Conservation (phyloP, 2,113 vertebrate species). For the Corythornis cristatus region DNA sequence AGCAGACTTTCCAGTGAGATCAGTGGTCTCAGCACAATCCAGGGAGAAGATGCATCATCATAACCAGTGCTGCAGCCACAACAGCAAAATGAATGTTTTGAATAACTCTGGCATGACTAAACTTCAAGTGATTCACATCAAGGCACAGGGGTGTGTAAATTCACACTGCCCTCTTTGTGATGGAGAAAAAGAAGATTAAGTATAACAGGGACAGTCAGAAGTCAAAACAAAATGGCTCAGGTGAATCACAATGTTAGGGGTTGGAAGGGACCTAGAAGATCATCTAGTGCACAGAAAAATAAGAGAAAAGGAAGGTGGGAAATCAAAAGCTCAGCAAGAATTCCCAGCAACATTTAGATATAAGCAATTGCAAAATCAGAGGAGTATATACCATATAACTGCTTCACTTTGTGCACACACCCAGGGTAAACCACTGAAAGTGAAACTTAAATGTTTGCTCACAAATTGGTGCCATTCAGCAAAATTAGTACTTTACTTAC, state of each 20-base stretch:
- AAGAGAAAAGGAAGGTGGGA: not conserved
- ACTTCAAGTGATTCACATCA: not conserved
- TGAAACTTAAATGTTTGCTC: not conserved
- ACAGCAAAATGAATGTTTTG: not conserved
- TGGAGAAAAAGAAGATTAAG: not conserved
- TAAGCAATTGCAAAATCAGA: not conserved
- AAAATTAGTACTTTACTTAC: not conserved
- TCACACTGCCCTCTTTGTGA: not conserved
- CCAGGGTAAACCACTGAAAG: not conserved
- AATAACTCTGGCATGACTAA: not conserved
- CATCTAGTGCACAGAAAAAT: not conserved
- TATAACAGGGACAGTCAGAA: not conserved
- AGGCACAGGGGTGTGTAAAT: not conserved
- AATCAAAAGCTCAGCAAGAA: not conserved
- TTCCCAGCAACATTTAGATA: not conserved
- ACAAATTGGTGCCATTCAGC: not conserved
- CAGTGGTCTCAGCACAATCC: not conserved
- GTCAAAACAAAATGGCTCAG: not conserved
- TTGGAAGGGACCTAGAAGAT: no score
- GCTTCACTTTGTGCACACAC: rapidly evolving
- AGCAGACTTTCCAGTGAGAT: not conserved
- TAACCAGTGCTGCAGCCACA: not conserved
- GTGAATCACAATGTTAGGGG: not conserved
- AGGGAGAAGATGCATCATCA: not conserved
- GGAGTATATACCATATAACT: rapidly evolving